Conservation (phyloP, 2,113 vertebrate genomes). For the Rattus norvegicus region GRCr8 NC_086030.1:36379001-36379500, state of each 20-base stretch:
- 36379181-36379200: neutral
- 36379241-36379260: neutral
- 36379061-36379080: neutral
- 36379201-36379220: neutral
- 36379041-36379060: neutral
- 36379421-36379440: neutral
- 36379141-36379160: neutral
- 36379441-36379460: neutral
- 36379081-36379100: neutral
- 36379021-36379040: accelerated
- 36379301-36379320: neutral
- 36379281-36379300: neutral
- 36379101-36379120: neutral
- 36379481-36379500: neutral
- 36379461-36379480: neutral
- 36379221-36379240: neutral
- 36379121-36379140: neutral
- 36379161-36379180: neutral
- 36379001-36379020: accelerated
- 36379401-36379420: neutral
- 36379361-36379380: neutral
- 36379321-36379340: neutral
- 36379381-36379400: neutral
- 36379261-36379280: neutral
- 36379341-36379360: neutral